Evolutionary conservation across 2,888 invertebrate genomes (phyloP).

Genomic region (Hemaris fuciformis): DNA sequence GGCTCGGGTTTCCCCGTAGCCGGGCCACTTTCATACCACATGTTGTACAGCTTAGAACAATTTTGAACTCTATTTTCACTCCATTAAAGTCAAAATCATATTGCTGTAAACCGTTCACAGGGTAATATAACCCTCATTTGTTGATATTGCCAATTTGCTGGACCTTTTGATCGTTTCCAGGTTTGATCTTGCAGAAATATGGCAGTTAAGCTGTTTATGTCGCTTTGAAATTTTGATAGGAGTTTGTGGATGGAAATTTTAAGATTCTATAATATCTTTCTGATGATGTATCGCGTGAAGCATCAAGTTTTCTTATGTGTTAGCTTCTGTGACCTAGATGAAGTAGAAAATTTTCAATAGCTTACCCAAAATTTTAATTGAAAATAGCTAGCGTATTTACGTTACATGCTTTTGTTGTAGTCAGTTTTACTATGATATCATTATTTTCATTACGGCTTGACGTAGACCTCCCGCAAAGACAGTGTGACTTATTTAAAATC

Average conservation of each 20-base stretch:
- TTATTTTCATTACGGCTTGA: too few species aligned
- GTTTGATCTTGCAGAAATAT: neutral
- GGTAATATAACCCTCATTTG: conserved; percentile 28
- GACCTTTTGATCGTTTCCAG: conserved; percentile 17
- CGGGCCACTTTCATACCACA: conserved; percentile 46
- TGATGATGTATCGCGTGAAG: too few species aligned
- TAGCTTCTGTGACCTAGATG: too few species aligned
- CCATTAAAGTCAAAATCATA: conserved; percentile 23
- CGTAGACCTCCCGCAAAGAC: too few species aligned
- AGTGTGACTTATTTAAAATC: too few species aligned
- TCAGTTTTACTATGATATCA: too few species aligned
- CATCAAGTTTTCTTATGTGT: neutral
- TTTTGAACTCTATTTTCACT: conserved; percentile 24
- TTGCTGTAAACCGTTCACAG: conserved; percentile 15
- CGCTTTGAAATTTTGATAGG: neutral
- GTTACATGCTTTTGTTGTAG: too few species aligned
- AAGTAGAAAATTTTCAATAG: too few species aligned
- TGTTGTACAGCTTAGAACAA: conserved; percentile 11
- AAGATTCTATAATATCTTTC: neutral
- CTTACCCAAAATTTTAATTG: too few species aligned
- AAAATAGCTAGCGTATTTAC: too few species aligned
- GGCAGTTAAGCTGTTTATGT: neutral
- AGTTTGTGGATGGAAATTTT: neutral
- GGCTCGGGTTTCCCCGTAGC: conserved; percentile 58
- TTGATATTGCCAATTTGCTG: conserved; percentile 39